Evolutionary conservation across 2,797 vertebrate species (phyloP), one percentile per base, ranked within the genome.

Genomic region (Antrozous pallidus): DNA sequence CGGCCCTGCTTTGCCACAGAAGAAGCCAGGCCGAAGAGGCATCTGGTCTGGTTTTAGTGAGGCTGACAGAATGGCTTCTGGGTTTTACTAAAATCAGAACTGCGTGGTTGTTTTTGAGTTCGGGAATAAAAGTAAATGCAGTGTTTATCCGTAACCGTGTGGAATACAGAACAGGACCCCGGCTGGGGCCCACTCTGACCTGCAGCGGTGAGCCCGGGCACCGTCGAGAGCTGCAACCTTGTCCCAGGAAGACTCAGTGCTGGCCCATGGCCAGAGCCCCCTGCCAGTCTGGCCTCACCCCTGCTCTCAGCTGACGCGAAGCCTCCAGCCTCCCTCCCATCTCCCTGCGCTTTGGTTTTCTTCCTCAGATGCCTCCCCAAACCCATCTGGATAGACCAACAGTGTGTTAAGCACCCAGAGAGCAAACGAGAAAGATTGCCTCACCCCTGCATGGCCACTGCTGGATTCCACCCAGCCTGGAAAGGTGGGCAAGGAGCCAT

Each of bases 211-310:
- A 36, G 38, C 11, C 61, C 33, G 51, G 36, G 24, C 24, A 40
- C 16, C 17, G 4, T 13, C n/a, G 10, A 8, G 1, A 22, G 24
- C 18, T 38, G 13, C 71, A 28, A 6, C 22, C 22, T 33, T 13
- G 22, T 4, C 63, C n/a, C n/a, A 24, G 36, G 36, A 51, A 49
- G 70, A 54, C 13, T 2, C 7, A 0, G 4, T 13, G 8, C 73
- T 9, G 24, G 22, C 16, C 0, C 0, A 0, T 3, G 22, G 24
- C 3, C 1, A 8, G 16, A 33, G 20, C 18, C 40, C 69, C 40
- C 24, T 24, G 54, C 51, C 22, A 31, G 16, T 8, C 9, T 2
- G 26, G 2, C 28, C 58, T 17, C 3, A 17, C 24, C 14, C 22
- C 45, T 13, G 8, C 45, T 56, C 42, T 88, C 18, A 13, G 47